Evolutionary conservation across 2,797 vertebrate genomes (phyloP), one percentile per base, ranked within the genome.

Genomic region (Gila robusta): DNA sequence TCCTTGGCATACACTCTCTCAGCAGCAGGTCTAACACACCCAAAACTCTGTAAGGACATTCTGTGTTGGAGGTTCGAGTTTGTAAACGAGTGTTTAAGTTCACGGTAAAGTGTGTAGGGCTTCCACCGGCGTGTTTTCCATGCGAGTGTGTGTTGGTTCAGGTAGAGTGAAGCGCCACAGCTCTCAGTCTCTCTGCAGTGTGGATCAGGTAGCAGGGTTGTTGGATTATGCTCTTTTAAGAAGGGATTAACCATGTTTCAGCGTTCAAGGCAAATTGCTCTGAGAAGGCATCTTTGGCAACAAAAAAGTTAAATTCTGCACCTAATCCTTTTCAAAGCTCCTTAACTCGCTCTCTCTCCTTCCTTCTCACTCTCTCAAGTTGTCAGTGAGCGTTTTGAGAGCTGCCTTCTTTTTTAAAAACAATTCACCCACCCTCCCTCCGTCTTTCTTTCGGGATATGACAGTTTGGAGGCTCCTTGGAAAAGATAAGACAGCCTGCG

Each of bases 231-330:
- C 92, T 93, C 92, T 94, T 95, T 96, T 95, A 95, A 95, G 89
- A 94, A 93, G 89, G 93, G 95, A 95, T 96, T 96, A 95, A 93
- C 93, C 88, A 93, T 94, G 94, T 95, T 90, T 91, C 91, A 94
- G 94, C 85, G 92, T 96, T 95, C 93, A 93, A 95, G 94, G 94
- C 94, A 95, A 96, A 96, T 95, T 94, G 94, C 94, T 93, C 92
- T 89, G 72, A 94, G 94, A 89, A 95, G 93, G 93, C 92, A 90
- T 94, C 88, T 87, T 80, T 77, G 81, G 85, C 86, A 91, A 93
- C 91, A 85, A 93, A 93, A 91, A 90, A 93, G 93, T 93, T 92
- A 93, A 95, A 95, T 94, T 94, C 93, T 93, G 90, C 85, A 91
- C 91, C 91, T 95, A 95, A 95, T 95, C 95, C 95, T 86, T 87